Conservation (phyloP, 2,888 invertebrate genomes). For the Carterocephalus palaemon region DNA sequence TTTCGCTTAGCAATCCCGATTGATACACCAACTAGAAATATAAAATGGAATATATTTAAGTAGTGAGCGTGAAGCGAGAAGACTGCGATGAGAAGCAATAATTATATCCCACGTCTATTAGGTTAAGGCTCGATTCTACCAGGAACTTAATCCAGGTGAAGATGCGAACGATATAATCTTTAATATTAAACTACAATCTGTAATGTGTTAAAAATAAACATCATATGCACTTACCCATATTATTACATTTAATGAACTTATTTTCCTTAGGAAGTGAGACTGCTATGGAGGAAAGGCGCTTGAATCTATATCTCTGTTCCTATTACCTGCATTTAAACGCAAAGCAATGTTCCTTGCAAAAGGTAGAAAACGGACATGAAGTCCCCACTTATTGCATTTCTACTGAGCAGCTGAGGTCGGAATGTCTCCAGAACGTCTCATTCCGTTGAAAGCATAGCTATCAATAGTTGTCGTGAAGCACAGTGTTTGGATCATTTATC, state of each 20-base stretch:
- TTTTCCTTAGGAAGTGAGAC: too few relatives aligned
- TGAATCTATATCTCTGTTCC: too few relatives aligned
- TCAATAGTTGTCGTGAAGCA: constrained; percentile 12
- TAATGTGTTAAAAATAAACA: too few relatives aligned
- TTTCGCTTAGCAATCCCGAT: too few relatives aligned
- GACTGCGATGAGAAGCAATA: constrained; percentile 86
- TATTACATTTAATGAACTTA: too few relatives aligned
- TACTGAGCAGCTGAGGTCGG: constrained; percentile 10
- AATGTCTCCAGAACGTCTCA: constrained; percentile 7
- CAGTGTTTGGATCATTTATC: constrained; percentile 18
- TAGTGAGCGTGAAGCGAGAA: constrained; percentile 99
- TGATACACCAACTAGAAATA: too few relatives aligned
- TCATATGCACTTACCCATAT: too few relatives aligned
- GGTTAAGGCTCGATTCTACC: constrained; percentile 50
- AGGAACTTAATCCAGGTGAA: constrained; percentile 17
- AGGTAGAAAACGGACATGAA: neutral
- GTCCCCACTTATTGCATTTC: constrained; percentile 11
- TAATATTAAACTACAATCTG: constrained; percentile 5
- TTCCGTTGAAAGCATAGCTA: constrained; percentile 7
- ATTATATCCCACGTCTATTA: constrained; percentile 38
- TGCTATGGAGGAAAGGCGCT: too few relatives aligned
- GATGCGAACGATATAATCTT: constrained; percentile 30
- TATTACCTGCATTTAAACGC: too few relatives aligned
- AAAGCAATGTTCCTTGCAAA: too few relatives aligned
- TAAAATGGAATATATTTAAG: too few relatives aligned